phyloP scores from a whole-genome alignment of 2,888 invertebrate species.

The Latheticus oryzae region DNA sequence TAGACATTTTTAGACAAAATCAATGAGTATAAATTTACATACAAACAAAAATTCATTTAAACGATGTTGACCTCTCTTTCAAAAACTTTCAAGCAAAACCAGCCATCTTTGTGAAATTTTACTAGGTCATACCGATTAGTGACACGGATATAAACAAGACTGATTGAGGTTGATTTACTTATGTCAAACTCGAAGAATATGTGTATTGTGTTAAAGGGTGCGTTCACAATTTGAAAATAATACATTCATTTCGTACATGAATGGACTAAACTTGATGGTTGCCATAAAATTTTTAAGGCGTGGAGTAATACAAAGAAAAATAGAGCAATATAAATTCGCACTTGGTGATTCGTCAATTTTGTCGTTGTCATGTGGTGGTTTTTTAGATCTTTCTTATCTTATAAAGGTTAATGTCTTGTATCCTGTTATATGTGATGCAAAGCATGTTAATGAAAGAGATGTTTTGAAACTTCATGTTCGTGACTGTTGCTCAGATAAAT shows the following conservation, averaged over 20 bases:
- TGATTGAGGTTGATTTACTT: constrained; percentile 22
- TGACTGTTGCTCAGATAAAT: constrained; percentile 37
- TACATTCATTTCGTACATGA: constrained; percentile 15
- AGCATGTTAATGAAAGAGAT: constrained; percentile 34
- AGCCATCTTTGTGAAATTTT: too few relatives aligned
- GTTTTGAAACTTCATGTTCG: constrained; percentile 35
- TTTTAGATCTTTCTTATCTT: constrained; percentile 22
- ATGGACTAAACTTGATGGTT: constrained; percentile 31
- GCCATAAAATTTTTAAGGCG: constrained; percentile 17
- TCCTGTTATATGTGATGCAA: constrained; percentile 36
- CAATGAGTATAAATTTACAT: too few relatives aligned
- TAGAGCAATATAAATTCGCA: too few relatives aligned
- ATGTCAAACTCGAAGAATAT: constrained; percentile 35
- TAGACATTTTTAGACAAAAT: too few relatives aligned
- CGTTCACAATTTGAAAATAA: constrained; percentile 25
- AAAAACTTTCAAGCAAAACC: too few relatives aligned
- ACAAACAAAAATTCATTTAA: too few relatives aligned
- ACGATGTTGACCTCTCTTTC: too few relatives aligned
- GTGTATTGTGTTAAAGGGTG: constrained; percentile 38
- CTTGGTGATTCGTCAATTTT: constrained; percentile 24
- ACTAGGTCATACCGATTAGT: too few relatives aligned
- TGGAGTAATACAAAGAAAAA: too few relatives aligned
- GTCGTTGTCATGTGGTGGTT: constrained; percentile 26
- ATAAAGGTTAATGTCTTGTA: constrained; percentile 37
- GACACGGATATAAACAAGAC: constrained; percentile 17